phyloP scores from a whole-genome alignment of 1,140 invertebrate species.

The Rhynchophorus ferrugineus region DNA sequence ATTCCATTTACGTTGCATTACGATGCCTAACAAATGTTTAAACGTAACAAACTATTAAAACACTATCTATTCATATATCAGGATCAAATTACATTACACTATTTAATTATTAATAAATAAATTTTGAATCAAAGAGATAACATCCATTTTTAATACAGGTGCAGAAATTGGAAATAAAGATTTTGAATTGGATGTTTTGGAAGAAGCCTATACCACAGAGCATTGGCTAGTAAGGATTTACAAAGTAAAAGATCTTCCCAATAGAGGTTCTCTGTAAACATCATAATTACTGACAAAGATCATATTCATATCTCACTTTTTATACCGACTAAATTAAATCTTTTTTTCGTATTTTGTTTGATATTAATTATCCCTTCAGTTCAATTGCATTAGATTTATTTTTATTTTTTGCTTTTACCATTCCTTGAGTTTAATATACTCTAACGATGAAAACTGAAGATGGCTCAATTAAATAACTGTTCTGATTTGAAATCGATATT shows the following conservation, averaged over 20 bases:
- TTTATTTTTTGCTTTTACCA: too few species aligned
- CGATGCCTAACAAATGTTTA: too few species aligned
- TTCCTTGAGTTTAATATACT: not conserved
- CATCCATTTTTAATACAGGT: slow-evolving; percentile 37
- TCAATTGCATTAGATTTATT: too few species aligned
- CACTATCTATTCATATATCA: too few species aligned
- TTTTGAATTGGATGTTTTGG: slow-evolving; percentile 85
- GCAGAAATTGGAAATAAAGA: slow-evolving; percentile 94
- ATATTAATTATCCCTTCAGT: too few species aligned
- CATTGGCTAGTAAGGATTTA: slow-evolving; percentile 95
- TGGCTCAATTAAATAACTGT: slow-evolving; percentile 1
- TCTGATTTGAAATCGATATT: slow-evolving; percentile 2
- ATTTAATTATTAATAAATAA: too few species aligned
- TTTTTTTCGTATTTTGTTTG: not conserved
- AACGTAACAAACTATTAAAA: too few species aligned
- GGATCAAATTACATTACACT: too few species aligned
- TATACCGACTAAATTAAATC: not conserved
- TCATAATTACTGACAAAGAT: not conserved
- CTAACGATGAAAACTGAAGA: not conserved
- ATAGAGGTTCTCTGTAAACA: slow-evolving; percentile 51
- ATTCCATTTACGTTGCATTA: too few species aligned
- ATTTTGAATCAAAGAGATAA: too few species aligned
- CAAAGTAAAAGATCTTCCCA: slow-evolving; percentile 85
- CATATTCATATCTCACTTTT: not conserved
- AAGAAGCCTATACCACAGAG: slow-evolving; percentile 92